Conservation (phyloP, 2,797 vertebrate species). For the Delichon dasypus region DNA sequence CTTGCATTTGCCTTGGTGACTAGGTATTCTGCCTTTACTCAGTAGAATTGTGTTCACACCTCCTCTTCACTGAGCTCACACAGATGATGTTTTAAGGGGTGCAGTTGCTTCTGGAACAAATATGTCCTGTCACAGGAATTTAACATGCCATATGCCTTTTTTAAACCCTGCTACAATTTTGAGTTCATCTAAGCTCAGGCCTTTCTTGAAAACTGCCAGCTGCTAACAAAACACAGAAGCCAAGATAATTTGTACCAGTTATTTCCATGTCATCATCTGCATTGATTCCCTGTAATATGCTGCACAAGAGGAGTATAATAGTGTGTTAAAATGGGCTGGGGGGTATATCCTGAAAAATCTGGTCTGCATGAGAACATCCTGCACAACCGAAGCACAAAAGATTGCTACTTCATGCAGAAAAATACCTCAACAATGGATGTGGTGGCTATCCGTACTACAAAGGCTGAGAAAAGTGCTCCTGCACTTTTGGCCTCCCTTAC, state of each 20-base stretch:
- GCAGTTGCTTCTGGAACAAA: conserved; percentile 19
- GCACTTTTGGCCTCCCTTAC: background rate
- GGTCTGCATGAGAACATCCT: background rate
- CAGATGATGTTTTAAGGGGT: conserved; percentile 24
- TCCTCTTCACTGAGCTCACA: conserved; percentile 44
- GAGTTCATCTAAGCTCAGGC: background rate
- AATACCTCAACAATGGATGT: background rate
- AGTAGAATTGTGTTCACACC: conserved; percentile 30
- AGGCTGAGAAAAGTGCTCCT: background rate
- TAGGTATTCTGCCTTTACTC: background rate
- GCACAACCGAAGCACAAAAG: background rate
- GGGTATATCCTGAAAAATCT: background rate
- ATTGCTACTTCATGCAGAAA: conserved; percentile 30
- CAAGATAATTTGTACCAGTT: background rate
- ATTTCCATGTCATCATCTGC: background rate
- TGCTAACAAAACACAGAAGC: background rate
- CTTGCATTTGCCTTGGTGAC: background rate
- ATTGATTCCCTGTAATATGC: background rate
- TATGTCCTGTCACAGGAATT: background rate
- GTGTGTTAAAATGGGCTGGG: background rate
- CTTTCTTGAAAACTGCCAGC: background rate
- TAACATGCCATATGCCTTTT: background rate
- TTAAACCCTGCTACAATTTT: background rate
- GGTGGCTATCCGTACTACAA: background rate
- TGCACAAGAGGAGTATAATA: background rate